phyloP scores from a whole-genome alignment of 2,797 vertebrate genomes.

The Simalia tracyae region DNA sequence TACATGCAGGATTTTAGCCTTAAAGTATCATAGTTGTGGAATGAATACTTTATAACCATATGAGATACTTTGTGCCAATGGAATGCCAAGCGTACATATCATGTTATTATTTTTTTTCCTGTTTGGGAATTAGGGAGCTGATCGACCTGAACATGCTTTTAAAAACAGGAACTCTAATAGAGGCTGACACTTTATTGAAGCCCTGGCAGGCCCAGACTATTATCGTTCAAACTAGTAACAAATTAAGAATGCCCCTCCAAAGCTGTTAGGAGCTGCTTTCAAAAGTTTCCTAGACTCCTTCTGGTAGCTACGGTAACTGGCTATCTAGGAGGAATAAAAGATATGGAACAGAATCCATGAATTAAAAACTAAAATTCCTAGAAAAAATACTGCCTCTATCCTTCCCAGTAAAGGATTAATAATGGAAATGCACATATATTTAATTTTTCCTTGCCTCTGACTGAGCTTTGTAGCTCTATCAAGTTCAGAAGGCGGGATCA shows the following conservation, averaged over 20 bases:
- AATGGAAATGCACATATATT: not conserved
- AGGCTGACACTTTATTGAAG: slow-evolving; percentile 10
- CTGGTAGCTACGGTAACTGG: slow-evolving; percentile 12
- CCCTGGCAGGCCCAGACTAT: slow-evolving; percentile 10
- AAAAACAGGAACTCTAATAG: not conserved
- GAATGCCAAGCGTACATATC: not conserved
- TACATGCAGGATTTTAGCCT: not conserved
- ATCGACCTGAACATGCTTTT: not conserved
- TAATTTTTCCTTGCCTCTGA: not conserved
- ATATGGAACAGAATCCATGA: not conserved
- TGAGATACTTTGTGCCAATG: not conserved
- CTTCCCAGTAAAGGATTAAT: not conserved
- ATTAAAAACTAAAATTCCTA: not conserved
- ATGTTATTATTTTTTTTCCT: not conserved
- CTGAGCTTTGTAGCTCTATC: not conserved
- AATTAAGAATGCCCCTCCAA: slow-evolving; percentile 1
- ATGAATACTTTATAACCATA: not conserved
- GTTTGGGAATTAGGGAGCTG: not conserved
- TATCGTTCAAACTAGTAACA: slow-evolving; percentile 8
- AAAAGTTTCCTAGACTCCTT: slow-evolving; percentile 3
- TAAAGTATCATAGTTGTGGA: not conserved
- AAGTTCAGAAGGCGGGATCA: not conserved
- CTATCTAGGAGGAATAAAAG: not conserved
- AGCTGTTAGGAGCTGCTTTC: slow-evolving; percentile 1
- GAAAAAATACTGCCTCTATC: not conserved